Percentiles rank a stretch among this genome's conserved stretches.
Conservation (phyloP, 2,888 invertebrate species). For the Eumerus sabulonum region DNA sequence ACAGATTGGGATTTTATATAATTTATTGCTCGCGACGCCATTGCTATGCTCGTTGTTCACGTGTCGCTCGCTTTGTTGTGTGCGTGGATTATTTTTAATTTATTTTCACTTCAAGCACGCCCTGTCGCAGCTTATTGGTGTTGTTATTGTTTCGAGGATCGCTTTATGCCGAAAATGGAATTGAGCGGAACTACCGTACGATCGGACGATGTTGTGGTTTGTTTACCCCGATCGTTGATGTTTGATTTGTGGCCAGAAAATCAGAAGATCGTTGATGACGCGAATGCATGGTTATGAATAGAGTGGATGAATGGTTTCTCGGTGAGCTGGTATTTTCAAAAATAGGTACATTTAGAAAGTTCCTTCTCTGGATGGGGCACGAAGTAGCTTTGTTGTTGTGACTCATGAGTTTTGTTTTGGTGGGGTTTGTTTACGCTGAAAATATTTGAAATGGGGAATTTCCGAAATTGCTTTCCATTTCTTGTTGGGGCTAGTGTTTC, state of each 20-base stretch:
- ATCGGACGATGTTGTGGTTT: background rate
- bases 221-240: too few species aligned
- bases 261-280: too few species aligned
- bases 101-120: slow-evolving; percentile 31
- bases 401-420: slow-evolving; percentile 26
- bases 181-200: slow-evolving; percentile 1
- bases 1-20: slow-evolving; percentile 22
- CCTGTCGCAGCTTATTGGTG: background rate
- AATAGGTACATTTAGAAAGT: slow-evolving; percentile 2
- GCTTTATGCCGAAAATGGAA: slow-evolving; percentile 12
- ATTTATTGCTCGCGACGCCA: too few species aligned
- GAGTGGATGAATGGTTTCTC: too few species aligned
- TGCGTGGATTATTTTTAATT: slow-evolving; percentile 26
- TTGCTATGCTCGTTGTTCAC: slow-evolving; percentile 9
- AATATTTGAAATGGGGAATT: background rate
- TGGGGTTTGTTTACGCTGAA: background rate
- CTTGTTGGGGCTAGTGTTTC: background rate
- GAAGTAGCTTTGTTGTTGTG: slow-evolving; percentile 3
- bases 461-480: slow-evolving; percentile 33
- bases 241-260: too few species aligned
- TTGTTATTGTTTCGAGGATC: background rate
- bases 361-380: background rate
- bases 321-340: too few species aligned
- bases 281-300: too few species aligned
- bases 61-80: slow-evolving; percentile 1